A percentile compares a stretch with the other conserved stretches of the same genome.
phyloP scores from a whole-genome alignment of 1,140 invertebrate species.

The Temnothorax curvispinosus region DNA sequence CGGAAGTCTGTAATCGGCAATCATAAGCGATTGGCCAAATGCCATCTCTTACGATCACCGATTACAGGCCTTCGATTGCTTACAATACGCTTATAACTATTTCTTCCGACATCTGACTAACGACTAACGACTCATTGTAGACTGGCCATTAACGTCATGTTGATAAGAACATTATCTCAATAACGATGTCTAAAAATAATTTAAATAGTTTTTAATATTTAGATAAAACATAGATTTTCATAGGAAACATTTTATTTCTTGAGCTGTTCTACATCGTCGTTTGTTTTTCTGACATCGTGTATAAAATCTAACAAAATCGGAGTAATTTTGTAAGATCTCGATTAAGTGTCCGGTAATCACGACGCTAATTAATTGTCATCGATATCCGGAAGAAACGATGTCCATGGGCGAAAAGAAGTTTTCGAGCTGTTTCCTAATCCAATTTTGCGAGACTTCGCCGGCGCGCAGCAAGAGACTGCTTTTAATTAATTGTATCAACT shows the following conservation, averaged over 20 bases:
- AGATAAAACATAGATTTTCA: not conserved
- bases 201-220: not conserved
- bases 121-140: too few relatives aligned
- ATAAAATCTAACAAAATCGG: not conserved
- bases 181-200: not conserved
- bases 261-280: not conserved
- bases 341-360: constrained; percentile 47
- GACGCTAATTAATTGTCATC: constrained; percentile 80
- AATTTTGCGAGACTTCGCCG: constrained; percentile 75
- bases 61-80: too few relatives aligned
- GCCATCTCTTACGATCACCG: too few relatives aligned
- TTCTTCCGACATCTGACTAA: too few relatives aligned
- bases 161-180: not conserved
- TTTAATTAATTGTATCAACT: constrained; percentile 85
- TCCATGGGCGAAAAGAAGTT: constrained; percentile 66
- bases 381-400: constrained; percentile 84
- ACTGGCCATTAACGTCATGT: not conserved
- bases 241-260: not conserved
- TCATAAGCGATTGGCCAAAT: too few relatives aligned
- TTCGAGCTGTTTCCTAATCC: constrained; percentile 75
- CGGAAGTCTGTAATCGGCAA: too few relatives aligned
- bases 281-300: not conserved
- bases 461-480: constrained; percentile 69
- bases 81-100: too few relatives aligned
- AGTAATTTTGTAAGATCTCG: not conserved